Base-by-base conservation (phyloP, 2,888 invertebrate genomes). In the Ophraella communa region DNA sequence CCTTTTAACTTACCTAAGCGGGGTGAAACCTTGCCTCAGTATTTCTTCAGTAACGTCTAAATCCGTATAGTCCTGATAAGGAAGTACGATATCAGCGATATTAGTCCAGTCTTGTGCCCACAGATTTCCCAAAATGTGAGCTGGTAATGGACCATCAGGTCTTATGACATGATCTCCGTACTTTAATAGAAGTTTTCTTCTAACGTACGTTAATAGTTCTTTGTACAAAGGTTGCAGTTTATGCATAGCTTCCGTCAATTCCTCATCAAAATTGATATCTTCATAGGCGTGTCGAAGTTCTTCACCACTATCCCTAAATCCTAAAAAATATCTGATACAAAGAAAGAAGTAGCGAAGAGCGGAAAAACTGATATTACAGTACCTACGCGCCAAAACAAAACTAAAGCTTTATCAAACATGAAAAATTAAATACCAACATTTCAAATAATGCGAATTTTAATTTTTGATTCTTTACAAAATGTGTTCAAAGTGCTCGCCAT, bases 21-120 rank as follows among this genome's bases (percentile, higher is more conserved):
- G 90, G 1, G 90, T 91, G 72, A 89, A 91, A 2, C 90, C 89
- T 76, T 91, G 91, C 24, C 89, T 81, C 30, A 90, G 80, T 90
- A 95, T 89, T 74, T 92, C 91, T 2, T 88, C 83, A 0, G 93
- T 93, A 17, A 94, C 90, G 76, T 95, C 94, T 0, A 91, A 79
- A 68, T 86, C 87, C 1, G 87, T 87, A 5, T 88, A 87, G 56
- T 89, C 87, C 0, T 91, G 89, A 79, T 89, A 94, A 0, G 95
- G 93, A 78, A 89, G 87, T 65, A 93, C 89, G 35, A 91, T 79
- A 67, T 91, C 90, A 77, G 87, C 87, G 51, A 93, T 87, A 11
- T 89, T 88, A 69, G 88, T 88, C 93, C 93, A 94, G 73, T 90
- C 89, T 78, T 94, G 93, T 0, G 90, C 90, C 93, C 93, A 94